phyloP scores from a whole-genome alignment of 2,797 vertebrate species.

The Acanthiza pusilla region DNA sequence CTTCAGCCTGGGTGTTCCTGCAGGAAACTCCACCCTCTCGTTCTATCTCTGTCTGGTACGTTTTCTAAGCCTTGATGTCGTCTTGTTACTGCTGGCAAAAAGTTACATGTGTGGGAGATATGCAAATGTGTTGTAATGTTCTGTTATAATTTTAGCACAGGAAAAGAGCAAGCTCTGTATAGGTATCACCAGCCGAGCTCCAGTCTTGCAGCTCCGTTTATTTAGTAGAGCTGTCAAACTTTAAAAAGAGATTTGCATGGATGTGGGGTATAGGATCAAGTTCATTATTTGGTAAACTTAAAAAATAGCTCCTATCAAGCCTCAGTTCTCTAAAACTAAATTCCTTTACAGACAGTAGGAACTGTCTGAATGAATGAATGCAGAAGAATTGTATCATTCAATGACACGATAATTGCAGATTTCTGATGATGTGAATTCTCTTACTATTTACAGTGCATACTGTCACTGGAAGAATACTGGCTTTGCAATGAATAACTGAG shows the following conservation, averaged over 20 bases:
- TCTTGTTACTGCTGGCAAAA: constrained; percentile 13
- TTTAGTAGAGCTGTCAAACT: neutral
- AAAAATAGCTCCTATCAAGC: neutral
- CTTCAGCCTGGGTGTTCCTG: constrained; percentile 16
- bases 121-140: constrained; percentile 23
- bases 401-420: neutral
- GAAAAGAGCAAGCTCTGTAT: constrained; percentile 32
- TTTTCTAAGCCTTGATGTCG: neutral
- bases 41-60: neutral
- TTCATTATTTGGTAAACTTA: neutral
- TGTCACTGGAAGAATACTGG: neutral
- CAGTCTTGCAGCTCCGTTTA: constrained; percentile 4
- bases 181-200: neutral
- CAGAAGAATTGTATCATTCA: neutral
- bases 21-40: neutral
- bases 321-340: neutral
- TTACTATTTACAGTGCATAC: neutral
- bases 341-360: neutral
- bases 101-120: constrained; percentile 33
- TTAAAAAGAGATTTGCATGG: neutral
- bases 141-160: constrained; percentile 40
- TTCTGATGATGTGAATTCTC: neutral
- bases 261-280: neutral
- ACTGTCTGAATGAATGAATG: neutral
- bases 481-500: neutral